Evolutionary conservation across 2,797 vertebrate species (phyloP).

Genomic region (Neopelma chrysocephalum): DNA sequence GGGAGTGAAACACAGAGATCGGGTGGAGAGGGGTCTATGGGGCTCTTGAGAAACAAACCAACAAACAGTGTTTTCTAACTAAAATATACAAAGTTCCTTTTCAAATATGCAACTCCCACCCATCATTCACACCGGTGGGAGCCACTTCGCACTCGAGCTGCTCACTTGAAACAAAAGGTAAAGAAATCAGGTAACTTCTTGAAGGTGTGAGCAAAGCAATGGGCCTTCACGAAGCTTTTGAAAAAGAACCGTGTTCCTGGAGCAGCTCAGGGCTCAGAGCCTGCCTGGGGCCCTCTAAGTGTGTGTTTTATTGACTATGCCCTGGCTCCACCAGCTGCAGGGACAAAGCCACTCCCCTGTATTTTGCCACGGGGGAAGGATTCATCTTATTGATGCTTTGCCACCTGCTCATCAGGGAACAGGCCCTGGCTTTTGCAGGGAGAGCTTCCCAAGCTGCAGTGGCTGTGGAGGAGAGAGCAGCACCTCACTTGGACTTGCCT

Average conservation of each 20-base stretch:
- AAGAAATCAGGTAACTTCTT: background rate
- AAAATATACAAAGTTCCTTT: background rate
- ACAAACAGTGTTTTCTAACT: background rate
- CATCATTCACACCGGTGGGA: background rate
- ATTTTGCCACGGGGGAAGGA: background rate
- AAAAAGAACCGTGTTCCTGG: background rate
- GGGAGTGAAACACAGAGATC: background rate
- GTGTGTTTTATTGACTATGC: background rate
- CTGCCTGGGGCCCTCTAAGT: background rate
- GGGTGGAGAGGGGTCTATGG: background rate
- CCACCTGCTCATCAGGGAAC: background rate
- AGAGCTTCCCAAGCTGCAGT: background rate
- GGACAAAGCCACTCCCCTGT: background rate
- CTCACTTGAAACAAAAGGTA: background rate
- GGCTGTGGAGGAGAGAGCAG: background rate
- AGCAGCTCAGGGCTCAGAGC: background rate
- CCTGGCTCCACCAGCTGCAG: background rate
- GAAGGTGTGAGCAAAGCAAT: fast-evolving
- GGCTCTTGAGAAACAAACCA: background rate
- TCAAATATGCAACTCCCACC: background rate
- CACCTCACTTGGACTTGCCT: fast-evolving
- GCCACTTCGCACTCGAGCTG: background rate
- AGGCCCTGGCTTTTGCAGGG: background rate
- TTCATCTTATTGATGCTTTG: background rate
- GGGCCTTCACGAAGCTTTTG: background rate